Evolutionary conservation across 2,113 vertebrate genomes (phyloP), one percentile per base, ranked within the genome.

Genomic region (Podarcis raffonei): DNA sequence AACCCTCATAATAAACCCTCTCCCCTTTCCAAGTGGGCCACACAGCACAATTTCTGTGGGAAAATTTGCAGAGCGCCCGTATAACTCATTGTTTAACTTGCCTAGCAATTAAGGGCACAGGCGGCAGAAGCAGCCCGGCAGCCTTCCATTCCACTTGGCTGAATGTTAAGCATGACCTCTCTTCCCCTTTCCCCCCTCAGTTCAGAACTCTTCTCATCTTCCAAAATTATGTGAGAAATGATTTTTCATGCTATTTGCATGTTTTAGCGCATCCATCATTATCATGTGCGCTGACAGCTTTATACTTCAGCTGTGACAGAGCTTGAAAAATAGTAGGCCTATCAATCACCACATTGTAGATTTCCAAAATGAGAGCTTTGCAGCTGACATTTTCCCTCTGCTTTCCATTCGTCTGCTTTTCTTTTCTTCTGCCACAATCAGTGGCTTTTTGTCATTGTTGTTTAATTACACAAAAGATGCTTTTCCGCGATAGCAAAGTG

Each of bases 241-340:
- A 93, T 95, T 93, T 95, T 89, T 94, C 89, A 88, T 91, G 90
- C 91, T 93, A 94, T 96, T 96, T 96, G 94, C 94, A 96, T 96
- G 92, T 95, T 96, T 95, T 92, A 92, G 75, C 89, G 92, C 92
- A 96, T 96, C 94, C 93, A 95, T 95, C 96, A 95, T 96, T 97
- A 95, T 95, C 94, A 88, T 91, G 87, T 81, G 62, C 84, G 30
- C 92, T 95, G 96, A 96, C 74, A 91, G 92, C 94, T 96, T 96
- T 95, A 95, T 94, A 94, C 94, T 94, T 94, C 94, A 93, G 94
- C 93, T 94, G 92, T 96, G 96, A 95, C 94, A 94, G 94, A 95
- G 92, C 93, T 94, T 95, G 94, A 95, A 95, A 95, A 96, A 96
- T 94, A 86, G 90, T 92, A 89, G 89, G 92, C 95, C 94, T 95